A percentile compares a stretch with the other conserved stretches of the same genome.
Conservation (phyloP, 2,888 invertebrate species). For the Megastigmus dorsalis region DNA sequence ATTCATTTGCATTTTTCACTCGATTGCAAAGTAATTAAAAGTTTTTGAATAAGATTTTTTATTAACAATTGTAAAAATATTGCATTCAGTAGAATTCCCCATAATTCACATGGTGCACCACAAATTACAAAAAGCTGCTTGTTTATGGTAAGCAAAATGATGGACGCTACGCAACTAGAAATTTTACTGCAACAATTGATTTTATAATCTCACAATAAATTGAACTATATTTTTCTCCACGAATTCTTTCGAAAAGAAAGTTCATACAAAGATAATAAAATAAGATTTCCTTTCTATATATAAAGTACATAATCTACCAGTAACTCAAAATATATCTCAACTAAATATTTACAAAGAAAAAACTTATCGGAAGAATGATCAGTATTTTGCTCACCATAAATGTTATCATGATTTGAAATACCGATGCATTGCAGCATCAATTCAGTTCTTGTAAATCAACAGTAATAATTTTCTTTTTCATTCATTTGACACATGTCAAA, state of each 20-base stretch:
- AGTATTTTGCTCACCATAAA: conserved; percentile 14
- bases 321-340: neutral
- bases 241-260: too few relatives aligned
- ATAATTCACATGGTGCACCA: neutral
- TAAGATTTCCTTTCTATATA: neutral
- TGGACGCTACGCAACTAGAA: too few relatives aligned
- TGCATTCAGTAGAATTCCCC: conserved; percentile 16
- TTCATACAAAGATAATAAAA: neutral
- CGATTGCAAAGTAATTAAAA: neutral
- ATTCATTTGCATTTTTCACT: conserved; percentile 1
- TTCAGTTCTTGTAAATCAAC: too few relatives aligned
- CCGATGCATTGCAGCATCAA: neutral
- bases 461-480: too few relatives aligned
- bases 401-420: neutral
- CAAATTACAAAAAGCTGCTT: neutral
- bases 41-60: neutral
- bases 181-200: too few relatives aligned
- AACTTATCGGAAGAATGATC: neutral
- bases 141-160: neutral
- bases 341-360: neutral
- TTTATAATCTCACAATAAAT: too few relatives aligned
- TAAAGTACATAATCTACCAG: too few relatives aligned
- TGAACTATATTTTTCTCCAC: too few relatives aligned
- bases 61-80: conserved; percentile 30
- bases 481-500: too few relatives aligned